These are phyloP conservation scores for Papilio aristodemus DNA, from an alignment of 1,140 invertebrate species.

Conservation along the genomic window DNA sequence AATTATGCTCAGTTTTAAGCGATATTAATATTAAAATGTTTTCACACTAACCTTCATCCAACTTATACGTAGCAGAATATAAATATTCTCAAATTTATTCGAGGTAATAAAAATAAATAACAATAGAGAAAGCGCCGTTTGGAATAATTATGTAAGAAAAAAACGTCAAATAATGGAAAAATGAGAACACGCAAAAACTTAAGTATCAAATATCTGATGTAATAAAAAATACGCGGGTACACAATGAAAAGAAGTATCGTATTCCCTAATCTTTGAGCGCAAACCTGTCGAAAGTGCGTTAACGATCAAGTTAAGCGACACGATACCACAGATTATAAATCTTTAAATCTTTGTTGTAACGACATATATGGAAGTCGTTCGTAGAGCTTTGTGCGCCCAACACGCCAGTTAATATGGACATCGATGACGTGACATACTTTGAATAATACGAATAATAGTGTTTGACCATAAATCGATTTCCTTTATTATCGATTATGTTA, in stretches of 20 bases:
- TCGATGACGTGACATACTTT: slow-evolving; percentile 21
- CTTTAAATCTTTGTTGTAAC: slow-evolving; percentile 13
- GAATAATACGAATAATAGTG: slow-evolving; percentile 20
- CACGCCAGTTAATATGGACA: neutral
- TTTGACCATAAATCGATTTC: slow-evolving; percentile 17
- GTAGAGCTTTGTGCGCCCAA: slow-evolving; percentile 6
- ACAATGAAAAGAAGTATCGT: slow-evolving; percentile 12
- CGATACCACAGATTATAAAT: slow-evolving; percentile 12
- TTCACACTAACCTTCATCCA: neutral
- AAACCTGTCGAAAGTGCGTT: slow-evolving; percentile 3
- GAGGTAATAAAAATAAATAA: slow-evolving; percentile 11
- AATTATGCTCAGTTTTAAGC: neutral
- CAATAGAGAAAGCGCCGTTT: neutral
- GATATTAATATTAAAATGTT: neutral
- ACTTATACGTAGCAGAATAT: neutral
- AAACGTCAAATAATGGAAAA: neutral
- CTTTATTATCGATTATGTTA: slow-evolving; percentile 13
- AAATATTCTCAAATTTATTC: neutral
- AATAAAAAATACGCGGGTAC: neutral
- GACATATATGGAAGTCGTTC: neutral
- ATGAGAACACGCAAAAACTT: slow-evolving; percentile 8
- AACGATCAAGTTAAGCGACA: slow-evolving; percentile 12
- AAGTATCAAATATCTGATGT: neutral
- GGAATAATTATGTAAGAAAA: neutral
- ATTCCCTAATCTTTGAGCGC: neutral